These are phyloP conservation scores for Drosophila helvetica DNA, from an alignment of 2,888 invertebrate species.

Conservation along the genomic window DNA sequence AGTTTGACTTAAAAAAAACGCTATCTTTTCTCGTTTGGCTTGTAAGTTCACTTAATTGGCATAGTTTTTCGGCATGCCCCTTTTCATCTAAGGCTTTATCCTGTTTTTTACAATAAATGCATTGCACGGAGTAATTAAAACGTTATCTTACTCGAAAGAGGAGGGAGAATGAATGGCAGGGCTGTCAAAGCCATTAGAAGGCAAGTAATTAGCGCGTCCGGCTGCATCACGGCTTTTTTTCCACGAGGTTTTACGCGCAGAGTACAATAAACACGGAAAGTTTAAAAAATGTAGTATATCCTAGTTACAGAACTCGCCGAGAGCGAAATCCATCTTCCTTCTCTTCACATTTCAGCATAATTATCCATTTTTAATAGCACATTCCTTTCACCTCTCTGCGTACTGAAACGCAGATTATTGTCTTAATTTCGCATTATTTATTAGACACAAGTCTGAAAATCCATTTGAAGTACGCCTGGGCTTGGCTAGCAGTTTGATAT, in stretches of 20 bases:
- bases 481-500: conserved; percentile 31
- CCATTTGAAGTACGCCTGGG: not conserved
- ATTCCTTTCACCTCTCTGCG: not conserved
- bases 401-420: not conserved
- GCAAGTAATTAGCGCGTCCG: conserved; percentile 31
- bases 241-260: no score
- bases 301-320: not conserved
- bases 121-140: conserved; percentile 43
- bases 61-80: conserved; percentile 21
- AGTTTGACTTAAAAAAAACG: conserved; percentile 19
- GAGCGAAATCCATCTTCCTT: not conserved
- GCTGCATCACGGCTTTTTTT: conserved; percentile 19
- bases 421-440: not conserved
- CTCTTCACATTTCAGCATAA: not conserved
- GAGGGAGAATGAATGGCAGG: conserved; percentile 13
- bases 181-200: conserved; percentile 29
- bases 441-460: not conserved
- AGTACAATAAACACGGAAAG: not conserved
- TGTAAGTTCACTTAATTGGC: conserved; percentile 43
- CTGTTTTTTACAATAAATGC: conserved; percentile 59
- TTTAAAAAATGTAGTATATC: not conserved
- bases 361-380: not conserved
- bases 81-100: conserved; percentile 33
- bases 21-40: conserved; percentile 31
- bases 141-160: conserved; percentile 8